These are phyloP conservation scores for Gastrophysa polygoni DNA, from an alignment of 2,888 invertebrate species.

Conservation along the genomic window DNA sequence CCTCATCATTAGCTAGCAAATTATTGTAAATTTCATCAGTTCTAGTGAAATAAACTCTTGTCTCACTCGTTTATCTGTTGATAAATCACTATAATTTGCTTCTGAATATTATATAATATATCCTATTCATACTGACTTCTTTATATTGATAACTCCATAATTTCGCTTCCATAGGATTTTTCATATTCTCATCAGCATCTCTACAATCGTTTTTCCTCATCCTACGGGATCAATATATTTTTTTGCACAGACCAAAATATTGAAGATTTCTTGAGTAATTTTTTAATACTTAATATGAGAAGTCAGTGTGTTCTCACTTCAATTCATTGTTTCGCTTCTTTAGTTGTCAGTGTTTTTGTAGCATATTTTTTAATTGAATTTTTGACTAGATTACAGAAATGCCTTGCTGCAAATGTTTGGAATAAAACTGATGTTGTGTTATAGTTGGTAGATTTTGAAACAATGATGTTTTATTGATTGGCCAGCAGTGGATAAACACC, in stretches of 20 bases:
- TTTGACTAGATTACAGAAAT: conserved; percentile 46
- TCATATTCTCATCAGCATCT: no score
- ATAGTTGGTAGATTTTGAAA: conserved; percentile 33
- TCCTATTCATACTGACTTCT: conserved; percentile 21
- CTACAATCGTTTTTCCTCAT: no score
- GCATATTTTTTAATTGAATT: conserved; percentile 47
- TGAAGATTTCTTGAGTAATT: no score
- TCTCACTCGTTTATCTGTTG: background rate
- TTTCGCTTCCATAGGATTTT: no score
- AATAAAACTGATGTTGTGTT: conserved; percentile 38
- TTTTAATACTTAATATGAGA: conserved; percentile 8
- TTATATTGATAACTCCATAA: conserved; percentile 7
- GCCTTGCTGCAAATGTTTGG: conserved; percentile 48
- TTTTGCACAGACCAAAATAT: no score
- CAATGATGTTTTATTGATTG: conserved; percentile 42
- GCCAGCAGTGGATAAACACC: conserved; percentile 55
- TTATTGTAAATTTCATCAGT: background rate
- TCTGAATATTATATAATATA: conserved; percentile 18
- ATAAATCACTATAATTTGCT: conserved; percentile 3
- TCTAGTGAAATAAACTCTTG: background rate
- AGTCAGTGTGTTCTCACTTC: conserved; percentile 41
- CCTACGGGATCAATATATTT: no score
- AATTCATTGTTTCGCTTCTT: conserved; percentile 49
- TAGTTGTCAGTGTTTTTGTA: conserved; percentile 57
- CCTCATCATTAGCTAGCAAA: conserved; percentile 12